Evolutionary conservation across 2,113 vertebrate genomes (phyloP).

Genomic region (Ibidorhyncha struthersii): DNA sequence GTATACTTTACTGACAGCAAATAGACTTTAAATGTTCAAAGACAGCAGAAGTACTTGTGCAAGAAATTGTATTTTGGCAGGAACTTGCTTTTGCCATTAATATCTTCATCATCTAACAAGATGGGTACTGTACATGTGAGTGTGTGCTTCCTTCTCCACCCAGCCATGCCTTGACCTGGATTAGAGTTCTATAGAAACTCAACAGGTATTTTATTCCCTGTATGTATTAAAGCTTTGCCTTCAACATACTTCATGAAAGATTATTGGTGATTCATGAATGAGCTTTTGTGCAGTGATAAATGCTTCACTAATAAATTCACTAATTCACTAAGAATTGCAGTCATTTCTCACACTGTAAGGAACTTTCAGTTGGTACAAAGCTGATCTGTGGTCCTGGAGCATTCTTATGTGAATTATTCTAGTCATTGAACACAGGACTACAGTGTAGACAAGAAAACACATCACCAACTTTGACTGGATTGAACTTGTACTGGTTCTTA

Average conservation of each 20-base stretch:
- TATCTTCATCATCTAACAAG: neutral
- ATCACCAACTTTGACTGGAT: neutral
- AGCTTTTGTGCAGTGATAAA: neutral
- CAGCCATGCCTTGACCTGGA: neutral
- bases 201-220: neutral
- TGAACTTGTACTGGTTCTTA: neutral
- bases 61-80: neutral
- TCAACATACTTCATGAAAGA: neutral
- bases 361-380: neutral
- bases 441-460: neutral
- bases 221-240: neutral
- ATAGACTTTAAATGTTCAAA: neutral
- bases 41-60: neutral
- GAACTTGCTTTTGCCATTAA: neutral
- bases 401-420: neutral
- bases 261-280: rapidly evolving
- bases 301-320: neutral
- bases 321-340: neutral
- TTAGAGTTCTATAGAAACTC: neutral
- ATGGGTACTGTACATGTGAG: neutral
- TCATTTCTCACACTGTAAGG: neutral
- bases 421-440: neutral
- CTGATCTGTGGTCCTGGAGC: neutral
- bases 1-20: neutral
- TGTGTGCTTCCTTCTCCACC: neutral